phyloP scores from a whole-genome alignment of 2,113 vertebrate genomes.

The Stictonetta naevosa region DNA sequence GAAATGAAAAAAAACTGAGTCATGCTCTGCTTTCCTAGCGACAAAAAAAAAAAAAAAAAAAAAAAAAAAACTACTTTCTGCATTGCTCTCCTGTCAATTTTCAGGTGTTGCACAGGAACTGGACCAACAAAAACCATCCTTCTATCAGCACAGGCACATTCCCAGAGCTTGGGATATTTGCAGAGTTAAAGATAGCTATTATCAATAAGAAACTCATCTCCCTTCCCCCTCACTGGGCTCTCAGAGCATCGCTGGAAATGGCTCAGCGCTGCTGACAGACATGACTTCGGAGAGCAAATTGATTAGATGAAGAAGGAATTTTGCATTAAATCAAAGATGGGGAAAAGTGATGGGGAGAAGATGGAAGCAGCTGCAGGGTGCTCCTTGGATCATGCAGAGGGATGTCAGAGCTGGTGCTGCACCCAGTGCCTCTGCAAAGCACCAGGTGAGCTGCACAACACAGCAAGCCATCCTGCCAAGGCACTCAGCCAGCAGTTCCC shows the following conservation, averaged over 20 bases:
- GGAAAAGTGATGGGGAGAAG: background rate
- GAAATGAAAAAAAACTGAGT: background rate
- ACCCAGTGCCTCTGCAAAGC: background rate
- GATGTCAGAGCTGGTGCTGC: background rate
- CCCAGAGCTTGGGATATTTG: background rate
- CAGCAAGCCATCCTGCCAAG: background rate
- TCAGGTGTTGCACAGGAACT: background rate
- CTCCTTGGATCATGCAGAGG: background rate
- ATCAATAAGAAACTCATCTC: background rate
- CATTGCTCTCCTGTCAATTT: background rate
- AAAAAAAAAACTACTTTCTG: background rate
- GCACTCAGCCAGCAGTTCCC: background rate
- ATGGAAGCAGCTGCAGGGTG: background rate
- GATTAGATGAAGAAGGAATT: slow-evolving; percentile 11
- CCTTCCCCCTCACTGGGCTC: background rate
- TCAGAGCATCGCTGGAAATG: slow-evolving; percentile 23
- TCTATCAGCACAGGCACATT: background rate
- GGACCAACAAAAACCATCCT: background rate
- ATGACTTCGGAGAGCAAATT: slow-evolving; percentile 3
- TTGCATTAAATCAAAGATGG: background rate
- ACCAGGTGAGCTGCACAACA: background rate
- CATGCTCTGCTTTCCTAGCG: slow-evolving; percentile 1
- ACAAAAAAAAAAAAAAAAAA: too few species aligned
- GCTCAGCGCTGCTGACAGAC: slow-evolving; percentile 40
- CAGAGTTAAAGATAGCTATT: slow-evolving; percentile 2